Evolutionary conservation across 2,113 vertebrate species (phyloP), one percentile per base, ranked within the genome.

Genomic region (Sylvilagus bachmani): DNA sequence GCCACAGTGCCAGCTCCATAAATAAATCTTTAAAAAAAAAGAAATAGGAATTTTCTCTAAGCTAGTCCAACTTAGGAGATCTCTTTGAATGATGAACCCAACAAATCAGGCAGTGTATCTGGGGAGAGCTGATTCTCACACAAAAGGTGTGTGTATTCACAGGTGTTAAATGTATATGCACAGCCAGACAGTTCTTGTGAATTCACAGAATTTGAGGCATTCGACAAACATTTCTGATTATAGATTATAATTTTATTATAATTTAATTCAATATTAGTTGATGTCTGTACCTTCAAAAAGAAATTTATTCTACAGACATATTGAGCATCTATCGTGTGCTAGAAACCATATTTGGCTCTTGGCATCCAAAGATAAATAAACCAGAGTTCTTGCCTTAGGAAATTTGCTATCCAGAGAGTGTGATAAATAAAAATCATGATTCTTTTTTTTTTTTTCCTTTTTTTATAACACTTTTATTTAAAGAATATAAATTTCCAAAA

Each of bases 1-100:
- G 44, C 44, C 44, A 44, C 44, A 44, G 44, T 44, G 44, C 44
- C 6, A 6, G 44, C 44, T 44, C 44, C 44, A 44, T 44, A 44
- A 44, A 44, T 44, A 44, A 44, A 44, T 44, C 44, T 44, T 44
- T 44, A 44, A 44, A 44, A 44, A 44, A 44, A 44, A 44, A 44
- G 6, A 80, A 90, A 91, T 86, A 64, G 49, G 70, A 70, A 5
- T 73, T 95, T 94, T 73, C 71, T 88, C n/a, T 53, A 55, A 80
- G 21, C 7, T 78, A 19, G 14, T 53, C 89, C 16, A 82, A 53
- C 9, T 85, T 64, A 82, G n/a, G 21, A 27, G 27, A 71, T 27
- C 51, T 73, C 3, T 82, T 14, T 17, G 21, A 84, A 10, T 27
- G 58, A 90, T 66, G 22, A 88, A 49, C 36, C 75, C 51, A 66